Evolutionary conservation across 2,797 vertebrate species (phyloP), one percentile per base, ranked within the genome.

Genomic region (Gymnodraco acuticeps): DNA sequence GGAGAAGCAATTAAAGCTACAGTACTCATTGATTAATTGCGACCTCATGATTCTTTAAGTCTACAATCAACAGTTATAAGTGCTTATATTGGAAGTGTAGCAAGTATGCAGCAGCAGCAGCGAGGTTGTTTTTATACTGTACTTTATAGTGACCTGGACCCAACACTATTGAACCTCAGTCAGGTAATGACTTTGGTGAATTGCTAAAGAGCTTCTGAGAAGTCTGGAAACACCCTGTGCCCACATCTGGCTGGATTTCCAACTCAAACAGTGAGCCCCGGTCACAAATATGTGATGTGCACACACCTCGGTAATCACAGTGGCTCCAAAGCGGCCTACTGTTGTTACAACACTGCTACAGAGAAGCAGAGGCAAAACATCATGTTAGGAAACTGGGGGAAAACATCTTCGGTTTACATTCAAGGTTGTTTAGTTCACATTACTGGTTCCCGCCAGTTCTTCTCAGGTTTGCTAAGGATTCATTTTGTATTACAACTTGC

Each of bases 1-100:
- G 42, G 47, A 85, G 63, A 90, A 87, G 69, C 80, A 67, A 65
- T 70, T 73, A 31, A 88, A 88, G 58, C 75, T 91, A 92, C 88
- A 89, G 61, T 87, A 72, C 75, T 72, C 14, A 59, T 65, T 3
- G 33, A 87, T 76, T 59, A 73, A 73, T 73, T 33, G 67, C 33
- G 38, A 88, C 65, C 55, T 78, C 59, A 64, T 54, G 54, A 70
- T 70, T 72, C 68, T 65, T 78, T 47, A 80, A 55, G 53, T 85
- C 74, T 89, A 90, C 86, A 84, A 85, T 88, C 77, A 76, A 54
- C 85, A 81, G 67, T 78, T 78, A 63, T 17, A 83, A 79, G 79
- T 86, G 86, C 56, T 89, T 14, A 55, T 56, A 83, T 42, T 74
- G 73, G 76, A 82, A 75, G 78, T 68, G 67, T 60, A 56, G 80